These are phyloP conservation scores for Rhynchonycteris naso DNA, from an alignment of 2,797 vertebrate genomes.

Conservation along the genomic window DNA sequence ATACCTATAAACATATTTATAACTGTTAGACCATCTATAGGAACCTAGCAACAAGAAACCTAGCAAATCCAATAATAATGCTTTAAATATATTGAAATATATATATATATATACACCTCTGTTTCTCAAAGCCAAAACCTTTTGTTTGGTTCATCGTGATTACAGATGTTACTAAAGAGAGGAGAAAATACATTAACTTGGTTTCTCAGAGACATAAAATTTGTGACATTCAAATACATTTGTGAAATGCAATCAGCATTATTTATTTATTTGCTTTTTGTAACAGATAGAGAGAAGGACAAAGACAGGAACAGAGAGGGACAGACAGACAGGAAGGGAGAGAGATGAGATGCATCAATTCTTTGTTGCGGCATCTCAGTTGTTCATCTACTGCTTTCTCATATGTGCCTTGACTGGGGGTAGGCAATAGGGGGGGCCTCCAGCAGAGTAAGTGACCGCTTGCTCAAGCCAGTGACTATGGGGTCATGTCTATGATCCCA, in stretches of 20 bases:
- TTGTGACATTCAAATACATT: constrained; percentile 22
- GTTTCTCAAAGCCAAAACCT: background rate
- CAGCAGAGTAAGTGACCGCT: too few species aligned
- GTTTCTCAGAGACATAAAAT: constrained; percentile 26
- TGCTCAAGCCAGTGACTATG: too few species aligned
- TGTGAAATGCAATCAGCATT: background rate
- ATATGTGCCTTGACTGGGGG: too few species aligned
- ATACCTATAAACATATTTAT: background rate
- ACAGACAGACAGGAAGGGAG: too few species aligned
- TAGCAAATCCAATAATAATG: background rate
- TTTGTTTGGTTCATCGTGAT: background rate
- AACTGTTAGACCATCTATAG: background rate
- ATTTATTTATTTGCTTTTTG: background rate
- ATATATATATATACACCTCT: background rate
- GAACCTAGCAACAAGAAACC: background rate
- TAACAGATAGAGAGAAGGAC: too few species aligned
- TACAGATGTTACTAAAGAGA: background rate
- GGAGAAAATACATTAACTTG: background rate
- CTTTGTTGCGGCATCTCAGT: too few species aligned
- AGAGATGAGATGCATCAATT: too few species aligned
- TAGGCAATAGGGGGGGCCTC: too few species aligned
- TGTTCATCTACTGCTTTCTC: too few species aligned
- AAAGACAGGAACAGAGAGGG: too few species aligned
- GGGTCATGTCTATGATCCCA: too few species aligned
- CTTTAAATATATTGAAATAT: background rate